Conservation (phyloP, 2,797 vertebrate genomes). For the Poecilia gillii region DNA sequence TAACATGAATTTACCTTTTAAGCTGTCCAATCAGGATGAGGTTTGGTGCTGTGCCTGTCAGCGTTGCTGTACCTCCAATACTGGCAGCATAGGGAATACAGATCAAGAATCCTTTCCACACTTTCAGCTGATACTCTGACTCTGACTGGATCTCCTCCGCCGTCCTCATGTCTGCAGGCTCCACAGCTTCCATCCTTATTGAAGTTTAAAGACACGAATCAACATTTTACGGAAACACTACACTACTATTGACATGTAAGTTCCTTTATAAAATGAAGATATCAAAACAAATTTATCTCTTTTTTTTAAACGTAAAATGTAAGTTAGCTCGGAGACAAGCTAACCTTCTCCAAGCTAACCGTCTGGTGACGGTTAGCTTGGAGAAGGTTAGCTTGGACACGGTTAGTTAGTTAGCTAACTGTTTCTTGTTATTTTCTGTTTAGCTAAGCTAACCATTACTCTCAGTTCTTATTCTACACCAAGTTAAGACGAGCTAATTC, state of each 20-base stretch:
- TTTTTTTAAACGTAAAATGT: not conserved
- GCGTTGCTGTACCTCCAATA: slow-evolving; percentile 94
- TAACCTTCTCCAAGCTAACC: no score
- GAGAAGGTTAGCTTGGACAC: not conserved
- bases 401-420: not conserved
- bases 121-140: slow-evolving; percentile 85
- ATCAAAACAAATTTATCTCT: not conserved
- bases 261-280: not conserved
- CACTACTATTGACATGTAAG: not conserved
- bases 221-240: slow-evolving; percentile 4
- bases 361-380: not conserved
- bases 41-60: slow-evolving; percentile 95
- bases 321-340: not conserved
- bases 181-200: slow-evolving; percentile 78
- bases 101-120: slow-evolving; percentile 98
- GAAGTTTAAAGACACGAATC: slow-evolving; percentile 43
- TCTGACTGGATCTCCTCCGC: slow-evolving; percentile 81
- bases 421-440: not conserved
- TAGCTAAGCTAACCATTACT: not conserved
- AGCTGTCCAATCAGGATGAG: slow-evolving; percentile 96
- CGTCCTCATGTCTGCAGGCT: slow-evolving; percentile 75
- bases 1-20: slow-evolving; percentile 83
- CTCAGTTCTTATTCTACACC: not conserved
- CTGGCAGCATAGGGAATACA: slow-evolving; percentile 96
- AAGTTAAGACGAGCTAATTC: not conserved